Base-by-base conservation (phyloP, 2,113 vertebrate genomes). In the Pristiophorus japonicus region DNA sequence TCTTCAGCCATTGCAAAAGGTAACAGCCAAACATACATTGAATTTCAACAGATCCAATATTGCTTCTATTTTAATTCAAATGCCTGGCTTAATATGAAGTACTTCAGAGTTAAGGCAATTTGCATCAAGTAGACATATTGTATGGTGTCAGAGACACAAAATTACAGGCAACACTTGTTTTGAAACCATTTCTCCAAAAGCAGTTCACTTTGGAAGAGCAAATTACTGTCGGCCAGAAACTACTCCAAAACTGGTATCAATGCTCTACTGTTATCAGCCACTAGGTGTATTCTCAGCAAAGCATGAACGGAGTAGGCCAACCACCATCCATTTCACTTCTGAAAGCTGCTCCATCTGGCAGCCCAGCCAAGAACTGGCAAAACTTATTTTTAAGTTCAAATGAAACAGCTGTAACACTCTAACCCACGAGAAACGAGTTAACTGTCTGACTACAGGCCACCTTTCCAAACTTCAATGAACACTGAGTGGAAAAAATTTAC, bases 251-350 rank as follows among this genome's bases (percentile, higher is more conserved):
- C 18, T 42, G 38, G 38, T 92, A 63, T 62, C n/a, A 62, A 92
- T 92, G 88, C 59, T 92, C 59, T 55, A 87, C 47, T 92, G 34
- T 92, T 18, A 62, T 91, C 55, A 91, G 59, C 59, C 88, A 92
- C 59, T 63, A 65, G 88, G 59, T 92, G 88, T 18, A 63, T 65
- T 63, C 42, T 63, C 88, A 92, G 78, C 78, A 45, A 81, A 92
- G 59, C 59, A 92, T 22, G 59, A 92, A 30, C 27, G 8, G 16
- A 63, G 34, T 65, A 63, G 88, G 18, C 59, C 59, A 92, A 92
- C 18, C 63, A 92, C 59, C 85, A 92, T 92, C 88, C 88, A 92
- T 65, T 92, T 92, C 88, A 92, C 16, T n/a, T 92, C 88, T 62
- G 30, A 51, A 90, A 59, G 27, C 55, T 92, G 59, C 59, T 63